These are phyloP conservation scores for Drosophila nigrodunni DNA, from an alignment of 1,140 invertebrate species.

Conservation along the genomic window DNA sequence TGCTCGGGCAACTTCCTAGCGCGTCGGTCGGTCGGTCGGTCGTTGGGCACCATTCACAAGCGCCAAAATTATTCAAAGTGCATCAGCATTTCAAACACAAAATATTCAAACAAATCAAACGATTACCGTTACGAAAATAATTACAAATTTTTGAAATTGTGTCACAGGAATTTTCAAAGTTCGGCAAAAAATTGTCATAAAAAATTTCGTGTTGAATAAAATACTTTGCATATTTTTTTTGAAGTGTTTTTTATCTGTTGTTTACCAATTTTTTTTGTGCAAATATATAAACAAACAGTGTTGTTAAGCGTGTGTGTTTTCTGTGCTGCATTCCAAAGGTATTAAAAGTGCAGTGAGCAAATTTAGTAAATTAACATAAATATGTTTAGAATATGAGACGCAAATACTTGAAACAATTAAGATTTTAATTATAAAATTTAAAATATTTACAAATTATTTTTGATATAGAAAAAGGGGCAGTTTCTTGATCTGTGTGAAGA, in stretches of 20 bases:
- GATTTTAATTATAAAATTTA: too few relatives aligned
- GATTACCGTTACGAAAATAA: slow-evolving; percentile 7
- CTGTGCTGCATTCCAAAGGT: slow-evolving; percentile 24
- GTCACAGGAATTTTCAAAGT: slow-evolving; percentile 6
- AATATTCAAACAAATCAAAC: slow-evolving; percentile 1
- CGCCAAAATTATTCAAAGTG: neutral
- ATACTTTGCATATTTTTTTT: slow-evolving; percentile 27
- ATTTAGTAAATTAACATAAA: neutral
- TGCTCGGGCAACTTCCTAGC: slow-evolving; percentile 81
- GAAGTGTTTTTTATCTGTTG: slow-evolving; percentile 10
- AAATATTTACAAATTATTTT: too few relatives aligned
- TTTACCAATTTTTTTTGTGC: slow-evolving; percentile 1
- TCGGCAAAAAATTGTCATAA: neutral
- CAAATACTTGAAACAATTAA: too few relatives aligned
- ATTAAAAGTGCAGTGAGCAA: slow-evolving; percentile 7
- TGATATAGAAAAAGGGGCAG: too few relatives aligned
- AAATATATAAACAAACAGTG: slow-evolving; percentile 10
- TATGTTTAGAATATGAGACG: neutral
- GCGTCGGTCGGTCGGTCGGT: slow-evolving; percentile 65
- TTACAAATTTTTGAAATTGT: too few relatives aligned
- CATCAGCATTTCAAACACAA: neutral
- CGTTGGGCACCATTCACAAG: slow-evolving; percentile 16
- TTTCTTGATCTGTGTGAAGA: too few relatives aligned
- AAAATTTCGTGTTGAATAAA: slow-evolving; percentile 17
- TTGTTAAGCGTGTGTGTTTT: slow-evolving; percentile 13